A percentile compares a stretch with the other conserved stretches of the same genome.
These are phyloP conservation scores for Nestor notabilis DNA, from an alignment of 2,113 vertebrate genomes.

Conservation along the genomic window DNA sequence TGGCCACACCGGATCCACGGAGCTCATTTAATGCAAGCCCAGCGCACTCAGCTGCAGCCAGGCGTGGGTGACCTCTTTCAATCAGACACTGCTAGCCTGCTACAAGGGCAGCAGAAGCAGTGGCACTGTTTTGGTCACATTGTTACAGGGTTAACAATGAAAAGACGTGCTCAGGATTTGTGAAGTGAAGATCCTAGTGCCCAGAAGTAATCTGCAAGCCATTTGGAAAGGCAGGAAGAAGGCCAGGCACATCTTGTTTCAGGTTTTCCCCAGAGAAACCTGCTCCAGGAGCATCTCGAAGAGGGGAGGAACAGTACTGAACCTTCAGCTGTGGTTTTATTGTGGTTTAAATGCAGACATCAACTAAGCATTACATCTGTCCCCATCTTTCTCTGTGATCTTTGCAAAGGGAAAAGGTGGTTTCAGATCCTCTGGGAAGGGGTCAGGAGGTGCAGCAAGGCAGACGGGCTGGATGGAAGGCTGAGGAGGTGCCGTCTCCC, in stretches of 20 bases:
- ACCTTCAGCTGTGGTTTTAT: background rate
- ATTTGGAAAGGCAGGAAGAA: background rate
- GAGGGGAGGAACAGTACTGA: background rate
- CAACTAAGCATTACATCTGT: background rate
- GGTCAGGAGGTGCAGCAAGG: rapidly evolving
- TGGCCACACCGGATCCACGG: background rate
- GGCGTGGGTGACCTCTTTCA: background rate
- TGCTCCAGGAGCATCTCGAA: background rate
- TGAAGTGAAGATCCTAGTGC: background rate
- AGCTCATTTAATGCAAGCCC: background rate
- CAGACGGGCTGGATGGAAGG: background rate
- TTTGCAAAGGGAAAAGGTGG: background rate
- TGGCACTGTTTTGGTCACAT: background rate
- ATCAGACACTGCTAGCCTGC: rapidly evolving
- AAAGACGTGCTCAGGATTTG: background rate
- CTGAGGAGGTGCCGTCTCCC: background rate
- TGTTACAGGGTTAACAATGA: background rate
- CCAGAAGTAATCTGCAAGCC: background rate
- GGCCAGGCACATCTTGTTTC: background rate
- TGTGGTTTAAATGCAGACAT: background rate
- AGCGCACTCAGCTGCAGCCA: rapidly evolving
- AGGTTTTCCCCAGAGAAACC: background rate
- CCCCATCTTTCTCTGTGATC: background rate
- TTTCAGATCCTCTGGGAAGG: background rate
- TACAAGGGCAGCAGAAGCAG: background rate